A percentile compares a stretch with the other conserved stretches of the same genome.
Evolutionary conservation across 2,888 invertebrate species (phyloP).

Genomic region (Protodeltote pygarga): DNA sequence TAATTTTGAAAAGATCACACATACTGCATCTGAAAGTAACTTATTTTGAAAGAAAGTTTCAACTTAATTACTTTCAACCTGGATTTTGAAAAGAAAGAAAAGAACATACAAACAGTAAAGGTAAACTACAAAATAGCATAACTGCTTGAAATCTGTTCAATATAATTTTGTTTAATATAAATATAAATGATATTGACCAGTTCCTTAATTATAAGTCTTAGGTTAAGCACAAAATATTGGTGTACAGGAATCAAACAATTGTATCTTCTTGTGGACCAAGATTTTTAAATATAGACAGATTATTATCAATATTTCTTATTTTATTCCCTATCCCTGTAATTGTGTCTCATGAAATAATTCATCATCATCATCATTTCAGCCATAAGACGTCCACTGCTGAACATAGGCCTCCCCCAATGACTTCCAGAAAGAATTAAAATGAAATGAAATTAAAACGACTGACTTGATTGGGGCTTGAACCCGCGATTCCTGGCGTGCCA

Average conservation of each 20-base stretch:
- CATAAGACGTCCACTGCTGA: no score
- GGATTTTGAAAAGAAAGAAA: no score
- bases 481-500: no score
- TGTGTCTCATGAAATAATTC: neutral
- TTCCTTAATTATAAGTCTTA: constrained; percentile 33
- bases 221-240: constrained; percentile 35
- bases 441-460: no score
- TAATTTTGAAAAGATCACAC: no score
- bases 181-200: constrained; percentile 4
- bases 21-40: no score
- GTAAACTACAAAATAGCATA: neutral
- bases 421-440: no score
- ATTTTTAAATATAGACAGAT: constrained; percentile 39
- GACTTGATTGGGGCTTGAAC: no score
- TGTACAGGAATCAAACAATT: constrained; percentile 17
- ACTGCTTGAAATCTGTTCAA: constrained; percentile 5
- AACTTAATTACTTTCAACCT: no score
- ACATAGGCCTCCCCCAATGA: no score
- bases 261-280: constrained; percentile 31
- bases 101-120: neutral
- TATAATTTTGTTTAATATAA: constrained; percentile 4
- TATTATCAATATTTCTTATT: constrained; percentile 18
- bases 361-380: neutral
- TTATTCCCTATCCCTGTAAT: constrained; percentile 10
- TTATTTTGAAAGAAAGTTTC: no score